Evolutionary conservation across 92 coral and sea anemone genomes (phyloP).

Genomic region (Epizoanthus ramosus): DNA sequence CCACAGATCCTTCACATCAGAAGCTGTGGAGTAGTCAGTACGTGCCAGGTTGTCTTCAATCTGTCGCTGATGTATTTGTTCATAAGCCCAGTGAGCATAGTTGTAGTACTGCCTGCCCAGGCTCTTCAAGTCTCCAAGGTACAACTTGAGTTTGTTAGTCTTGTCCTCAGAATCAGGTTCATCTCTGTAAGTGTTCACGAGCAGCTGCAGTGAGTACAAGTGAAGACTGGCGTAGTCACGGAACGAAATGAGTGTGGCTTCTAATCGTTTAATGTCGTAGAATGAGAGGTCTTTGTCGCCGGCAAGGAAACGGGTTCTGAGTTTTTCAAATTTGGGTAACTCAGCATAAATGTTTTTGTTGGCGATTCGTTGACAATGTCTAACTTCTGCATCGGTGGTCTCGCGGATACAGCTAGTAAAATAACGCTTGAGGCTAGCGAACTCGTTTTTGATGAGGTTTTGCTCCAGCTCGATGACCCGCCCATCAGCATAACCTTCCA

Average conservation of each 20-base stretch:
- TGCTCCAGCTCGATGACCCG: conserved; percentile 3
- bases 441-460: not conserved
- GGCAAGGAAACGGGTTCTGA: not conserved
- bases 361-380: conserved; percentile 11
- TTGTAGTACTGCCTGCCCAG: not conserved
- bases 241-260: not conserved
- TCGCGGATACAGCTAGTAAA: conserved; percentile 14
- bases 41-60: not conserved
- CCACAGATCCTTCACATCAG: not conserved
- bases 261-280: conserved; percentile 2
- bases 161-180: not conserved
- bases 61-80: not conserved
- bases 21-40: not conserved
- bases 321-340: conserved; percentile 21
- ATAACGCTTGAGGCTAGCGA: not conserved
- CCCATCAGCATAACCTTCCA: conserved; percentile 31
- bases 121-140: not conserved
- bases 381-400: conserved; percentile 5
- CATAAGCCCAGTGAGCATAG: conserved; percentile 30
- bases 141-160: not conserved
- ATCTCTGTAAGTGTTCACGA: conserved; percentile 19
- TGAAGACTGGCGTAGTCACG: conserved; percentile 30
- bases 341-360: not conserved
- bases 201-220: conserved; percentile 14
- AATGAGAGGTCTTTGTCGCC: not conserved